These are phyloP conservation scores for Trematomus bernacchii DNA, from an alignment of 2,797 vertebrate species.

Conservation along the genomic window DNA sequence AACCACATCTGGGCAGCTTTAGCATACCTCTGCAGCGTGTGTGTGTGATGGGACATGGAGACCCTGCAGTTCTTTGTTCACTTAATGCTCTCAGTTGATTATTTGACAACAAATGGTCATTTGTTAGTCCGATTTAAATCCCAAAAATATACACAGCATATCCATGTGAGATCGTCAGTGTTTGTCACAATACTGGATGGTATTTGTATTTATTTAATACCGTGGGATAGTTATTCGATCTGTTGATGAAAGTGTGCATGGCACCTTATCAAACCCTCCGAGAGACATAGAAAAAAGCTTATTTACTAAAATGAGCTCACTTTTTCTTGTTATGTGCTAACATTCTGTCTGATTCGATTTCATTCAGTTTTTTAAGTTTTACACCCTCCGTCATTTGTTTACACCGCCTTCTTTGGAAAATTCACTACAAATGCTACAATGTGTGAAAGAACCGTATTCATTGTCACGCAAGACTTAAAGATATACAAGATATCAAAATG, in stretches of 20 bases:
- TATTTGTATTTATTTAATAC: slow-evolving; percentile 40
- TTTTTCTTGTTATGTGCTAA: slow-evolving; percentile 52
- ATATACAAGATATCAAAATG: not conserved
- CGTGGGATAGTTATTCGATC: slow-evolving; percentile 34
- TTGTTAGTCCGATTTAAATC: slow-evolving; percentile 27
- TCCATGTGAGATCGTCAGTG: slow-evolving; percentile 17
- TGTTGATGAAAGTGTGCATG: slow-evolving; percentile 33
- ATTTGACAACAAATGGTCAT: slow-evolving; percentile 49
- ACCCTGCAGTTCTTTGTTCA: slow-evolving; percentile 27
- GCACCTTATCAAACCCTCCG: slow-evolving; percentile 23
- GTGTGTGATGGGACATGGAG: slow-evolving; percentile 31
- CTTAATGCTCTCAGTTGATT: slow-evolving; percentile 31
- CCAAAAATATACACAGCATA: slow-evolving; percentile 39
- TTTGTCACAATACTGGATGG: slow-evolving; percentile 24
- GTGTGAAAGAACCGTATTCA: slow-evolving; percentile 24
- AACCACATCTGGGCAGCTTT: slow-evolving; percentile 70
- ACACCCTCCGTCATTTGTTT: slow-evolving; percentile 32
- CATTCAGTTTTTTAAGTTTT: slow-evolving; percentile 16
- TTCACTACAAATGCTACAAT: slow-evolving; percentile 5
- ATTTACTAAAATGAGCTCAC: slow-evolving; percentile 58
- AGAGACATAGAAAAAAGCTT: slow-evolving; percentile 44
- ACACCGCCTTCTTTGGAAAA: slow-evolving; percentile 29
- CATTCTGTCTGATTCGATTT: slow-evolving; percentile 42
- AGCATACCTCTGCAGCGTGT: slow-evolving; percentile 51
- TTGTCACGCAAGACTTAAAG: not conserved